Evolutionary conservation across 2,113 vertebrate species (phyloP).

Genomic region (Acrocephalus kingi): DNA sequence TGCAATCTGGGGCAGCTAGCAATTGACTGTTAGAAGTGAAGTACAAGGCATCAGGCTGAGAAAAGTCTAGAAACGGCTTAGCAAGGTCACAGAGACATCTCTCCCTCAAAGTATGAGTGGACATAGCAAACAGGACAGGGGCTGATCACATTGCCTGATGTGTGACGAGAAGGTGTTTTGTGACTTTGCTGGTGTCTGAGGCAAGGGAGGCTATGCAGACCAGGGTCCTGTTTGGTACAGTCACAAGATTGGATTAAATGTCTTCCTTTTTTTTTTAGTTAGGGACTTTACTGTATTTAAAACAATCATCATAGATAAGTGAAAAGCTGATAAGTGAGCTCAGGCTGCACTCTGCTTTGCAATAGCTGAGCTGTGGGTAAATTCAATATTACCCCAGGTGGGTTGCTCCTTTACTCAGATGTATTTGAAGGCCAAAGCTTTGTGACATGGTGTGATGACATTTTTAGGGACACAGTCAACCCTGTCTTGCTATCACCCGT

Average conservation of each 20-base stretch:
- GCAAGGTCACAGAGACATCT: background rate
- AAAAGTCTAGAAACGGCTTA: background rate
- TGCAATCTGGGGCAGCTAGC: background rate
- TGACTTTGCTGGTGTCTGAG: background rate
- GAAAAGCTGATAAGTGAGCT: conserved; percentile 9
- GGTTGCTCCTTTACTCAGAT: background rate
- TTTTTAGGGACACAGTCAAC: background rate
- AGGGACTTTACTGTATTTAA: conserved; percentile 14
- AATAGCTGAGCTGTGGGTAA: conserved; percentile 36
- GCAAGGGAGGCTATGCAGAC: background rate
- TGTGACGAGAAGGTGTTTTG: background rate
- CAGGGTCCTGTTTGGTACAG: background rate
- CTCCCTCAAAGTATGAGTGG: accelerated
- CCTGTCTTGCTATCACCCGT: background rate
- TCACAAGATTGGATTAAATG: background rate
- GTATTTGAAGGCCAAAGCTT: conserved; percentile 13
- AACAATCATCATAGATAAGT: conserved; percentile 24
- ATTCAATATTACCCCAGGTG: conserved; percentile 8
- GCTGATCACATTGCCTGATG: background rate
- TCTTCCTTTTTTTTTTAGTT: background rate
- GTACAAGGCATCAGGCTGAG: background rate
- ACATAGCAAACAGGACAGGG: background rate
- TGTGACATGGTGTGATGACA: background rate
- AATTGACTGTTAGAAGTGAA: background rate
- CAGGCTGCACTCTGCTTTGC: conserved; percentile 7